Conservation (phyloP, 2,888 invertebrate species). For the Diloba caeruleocephala region DNA sequence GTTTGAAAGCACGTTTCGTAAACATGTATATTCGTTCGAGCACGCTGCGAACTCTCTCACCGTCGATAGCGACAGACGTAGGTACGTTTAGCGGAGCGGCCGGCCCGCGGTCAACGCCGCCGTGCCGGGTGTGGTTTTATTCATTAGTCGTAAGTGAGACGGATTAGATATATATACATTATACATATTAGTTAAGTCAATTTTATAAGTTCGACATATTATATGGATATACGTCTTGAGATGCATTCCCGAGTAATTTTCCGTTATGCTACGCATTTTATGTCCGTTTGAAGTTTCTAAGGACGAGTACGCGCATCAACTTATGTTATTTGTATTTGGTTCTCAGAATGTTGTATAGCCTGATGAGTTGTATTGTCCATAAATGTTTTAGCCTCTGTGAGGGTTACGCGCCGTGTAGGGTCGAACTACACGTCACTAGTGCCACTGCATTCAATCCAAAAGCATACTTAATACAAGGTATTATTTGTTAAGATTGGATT, state of each 20-base stretch:
- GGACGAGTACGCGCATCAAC: conserved; percentile 16
- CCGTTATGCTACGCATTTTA: conserved; percentile 76
- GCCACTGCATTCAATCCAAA: conserved; percentile 39
- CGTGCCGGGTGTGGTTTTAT: conserved; percentile 38
- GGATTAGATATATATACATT: conserved; percentile 65
- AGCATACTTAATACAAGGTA: conserved; percentile 54
- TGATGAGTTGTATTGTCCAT: conserved; percentile 61
- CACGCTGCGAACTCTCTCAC: conserved; percentile 66
- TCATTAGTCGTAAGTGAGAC: conserved; percentile 63
- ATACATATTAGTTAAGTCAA: conserved; percentile 75
- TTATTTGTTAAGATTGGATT: conserved; percentile 55
- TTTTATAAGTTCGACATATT: conserved; percentile 79
- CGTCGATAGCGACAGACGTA: conserved; percentile 59
- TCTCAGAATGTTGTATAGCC: conserved; percentile 37
- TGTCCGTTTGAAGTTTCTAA: conserved; percentile 54
- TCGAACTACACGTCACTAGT: conserved; percentile 21
- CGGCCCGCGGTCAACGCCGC: conserved; percentile 19
- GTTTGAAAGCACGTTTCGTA: conserved; percentile 65
- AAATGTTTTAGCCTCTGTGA: conserved; percentile 67
- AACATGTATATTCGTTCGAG: conserved; percentile 61
- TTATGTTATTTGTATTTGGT: conserved; percentile 24
- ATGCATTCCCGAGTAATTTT: conserved; percentile 84
- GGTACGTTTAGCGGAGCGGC: conserved; percentile 35
- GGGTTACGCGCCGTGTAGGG: conserved; percentile 48
- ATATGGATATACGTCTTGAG: conserved; percentile 68